Evolutionary conservation across 2,888 invertebrate species (phyloP).

Genomic region (Cheilosia urbana): DNA sequence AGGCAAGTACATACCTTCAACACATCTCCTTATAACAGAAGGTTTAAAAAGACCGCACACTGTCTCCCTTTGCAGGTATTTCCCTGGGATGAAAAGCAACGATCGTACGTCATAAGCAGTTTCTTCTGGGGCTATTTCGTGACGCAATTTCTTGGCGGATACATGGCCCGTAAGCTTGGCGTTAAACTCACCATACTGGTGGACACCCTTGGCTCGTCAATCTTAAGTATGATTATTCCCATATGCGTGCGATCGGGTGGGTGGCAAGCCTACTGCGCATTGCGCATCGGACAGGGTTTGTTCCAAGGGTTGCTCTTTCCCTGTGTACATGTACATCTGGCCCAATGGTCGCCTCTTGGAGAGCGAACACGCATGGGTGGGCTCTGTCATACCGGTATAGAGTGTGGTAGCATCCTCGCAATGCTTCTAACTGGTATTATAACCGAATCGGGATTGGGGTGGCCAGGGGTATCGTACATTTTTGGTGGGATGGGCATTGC

Average conservation of each 20-base stretch:
- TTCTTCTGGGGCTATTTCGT: slow-evolving; percentile 92
- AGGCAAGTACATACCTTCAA: slow-evolving; percentile 82
- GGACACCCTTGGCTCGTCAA: slow-evolving; percentile 85
- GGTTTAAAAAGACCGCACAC: neutral
- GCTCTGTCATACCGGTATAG: slow-evolving; percentile 86
- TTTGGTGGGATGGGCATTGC: no score
- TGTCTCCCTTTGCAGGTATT: slow-evolving; percentile 78
- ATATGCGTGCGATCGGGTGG: slow-evolving; percentile 87
- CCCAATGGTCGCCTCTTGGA: slow-evolving; percentile 88
- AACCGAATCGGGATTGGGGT: slow-evolving; percentile 85
- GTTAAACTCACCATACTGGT: slow-evolving; percentile 86
- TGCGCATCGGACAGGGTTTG: slow-evolving; percentile 88
- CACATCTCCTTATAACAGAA: no score
- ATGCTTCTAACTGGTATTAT: slow-evolving; percentile 87
- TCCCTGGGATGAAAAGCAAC: slow-evolving; percentile 84
- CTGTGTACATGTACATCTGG: slow-evolving; percentile 87
- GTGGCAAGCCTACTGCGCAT: slow-evolving; percentile 86
- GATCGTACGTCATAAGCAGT: slow-evolving; percentile 87
- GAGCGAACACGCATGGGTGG: slow-evolving; percentile 87
- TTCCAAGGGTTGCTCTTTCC: slow-evolving; percentile 89
- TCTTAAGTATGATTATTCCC: slow-evolving; percentile 88
- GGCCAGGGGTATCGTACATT: slow-evolving; percentile 89
- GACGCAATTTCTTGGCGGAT: slow-evolving; percentile 87
- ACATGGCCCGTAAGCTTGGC: slow-evolving; percentile 89
- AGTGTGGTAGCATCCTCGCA: slow-evolving; percentile 87